phyloP scores from a whole-genome alignment of 1,140 invertebrate species.

The Scaptomyza montana region DNA sequence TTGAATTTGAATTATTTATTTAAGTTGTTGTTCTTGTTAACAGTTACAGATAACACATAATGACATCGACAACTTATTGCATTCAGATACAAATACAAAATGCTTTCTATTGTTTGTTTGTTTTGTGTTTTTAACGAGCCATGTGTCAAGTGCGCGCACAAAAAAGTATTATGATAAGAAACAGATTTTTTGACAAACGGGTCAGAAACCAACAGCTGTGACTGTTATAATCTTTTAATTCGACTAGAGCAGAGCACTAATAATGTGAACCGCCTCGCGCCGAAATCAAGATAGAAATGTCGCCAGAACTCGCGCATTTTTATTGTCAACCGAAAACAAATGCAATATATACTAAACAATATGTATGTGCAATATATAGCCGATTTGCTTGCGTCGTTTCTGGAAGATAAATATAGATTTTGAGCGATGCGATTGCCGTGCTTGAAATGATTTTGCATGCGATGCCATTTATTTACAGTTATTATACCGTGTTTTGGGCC shows the following conservation, averaged over 20 bases:
- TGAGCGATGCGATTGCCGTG: conserved; percentile 35
- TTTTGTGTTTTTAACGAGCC: not conserved
- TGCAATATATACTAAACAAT: not conserved
- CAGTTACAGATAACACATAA: not conserved
- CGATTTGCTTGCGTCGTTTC: not conserved
- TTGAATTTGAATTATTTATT: too few species aligned
- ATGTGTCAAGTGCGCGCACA: not conserved
- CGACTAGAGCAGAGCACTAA: not conserved
- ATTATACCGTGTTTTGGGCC: conserved; percentile 22
- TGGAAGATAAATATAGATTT: conserved; percentile 58
- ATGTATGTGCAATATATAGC: not conserved
- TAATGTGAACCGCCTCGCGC: conserved; percentile 53
- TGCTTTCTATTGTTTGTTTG: not conserved
- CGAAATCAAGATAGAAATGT: conserved; percentile 60
- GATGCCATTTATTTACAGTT: conserved; percentile 49
- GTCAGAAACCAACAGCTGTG: not conserved
- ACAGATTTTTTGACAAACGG: conserved; percentile 25
- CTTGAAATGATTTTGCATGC: conserved; percentile 46
- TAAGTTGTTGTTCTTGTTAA: too few species aligned
- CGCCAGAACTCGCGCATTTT: conserved; percentile 1
- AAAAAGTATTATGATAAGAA: conserved; percentile 42
- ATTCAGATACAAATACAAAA: not conserved
- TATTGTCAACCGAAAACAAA: conserved; percentile 18
- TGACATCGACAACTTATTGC: not conserved
- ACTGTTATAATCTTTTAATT: not conserved